Percentiles rank a stretch among this genome's conserved stretches.
Conservation (phyloP, 2,888 invertebrate genomes). For the Sphinx pinastri region DNA sequence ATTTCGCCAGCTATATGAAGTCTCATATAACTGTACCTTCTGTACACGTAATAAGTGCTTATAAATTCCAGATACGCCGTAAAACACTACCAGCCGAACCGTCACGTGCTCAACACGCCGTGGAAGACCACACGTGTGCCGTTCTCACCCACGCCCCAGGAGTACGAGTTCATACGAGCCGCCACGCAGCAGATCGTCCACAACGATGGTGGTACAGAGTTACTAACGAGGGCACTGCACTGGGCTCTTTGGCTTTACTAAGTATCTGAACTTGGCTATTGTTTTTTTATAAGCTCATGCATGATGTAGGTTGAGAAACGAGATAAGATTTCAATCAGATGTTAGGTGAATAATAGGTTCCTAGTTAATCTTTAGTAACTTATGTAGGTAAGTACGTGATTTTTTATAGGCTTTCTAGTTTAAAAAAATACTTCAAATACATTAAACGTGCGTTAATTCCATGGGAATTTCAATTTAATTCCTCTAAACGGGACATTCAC, state of each 20-base stretch:
- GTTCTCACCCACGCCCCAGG: constrained; percentile 46
- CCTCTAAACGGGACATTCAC: no score
- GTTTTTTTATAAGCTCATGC: not conserved
- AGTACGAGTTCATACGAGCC: constrained; percentile 67
- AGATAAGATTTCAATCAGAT: no score
- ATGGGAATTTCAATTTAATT: no score
- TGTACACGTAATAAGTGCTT: not conserved
- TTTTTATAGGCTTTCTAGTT: no score
- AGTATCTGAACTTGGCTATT: not conserved
- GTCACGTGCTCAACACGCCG: constrained; percentile 52
- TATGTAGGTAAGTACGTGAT: no score
- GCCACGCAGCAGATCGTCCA: constrained; percentile 58
- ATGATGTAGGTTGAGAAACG: not conserved
- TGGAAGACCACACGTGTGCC: constrained; percentile 68
- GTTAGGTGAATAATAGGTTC: no score
- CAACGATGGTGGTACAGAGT: constrained; percentile 70
- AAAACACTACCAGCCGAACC: constrained; percentile 58
- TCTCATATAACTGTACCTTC: no score
- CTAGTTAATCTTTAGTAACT: no score
- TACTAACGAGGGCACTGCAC: constrained; percentile 60
- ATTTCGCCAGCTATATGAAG: no score
- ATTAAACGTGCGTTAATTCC: no score
- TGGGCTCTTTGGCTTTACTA: constrained; percentile 33
- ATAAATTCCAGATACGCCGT: constrained; percentile 61
- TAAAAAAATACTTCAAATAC: no score